A percentile compares a stretch with the other conserved stretches of the same genome.
Evolutionary conservation across 2,113 vertebrate genomes (phyloP).

Genomic region (Phalacrocorax carbo): DNA sequence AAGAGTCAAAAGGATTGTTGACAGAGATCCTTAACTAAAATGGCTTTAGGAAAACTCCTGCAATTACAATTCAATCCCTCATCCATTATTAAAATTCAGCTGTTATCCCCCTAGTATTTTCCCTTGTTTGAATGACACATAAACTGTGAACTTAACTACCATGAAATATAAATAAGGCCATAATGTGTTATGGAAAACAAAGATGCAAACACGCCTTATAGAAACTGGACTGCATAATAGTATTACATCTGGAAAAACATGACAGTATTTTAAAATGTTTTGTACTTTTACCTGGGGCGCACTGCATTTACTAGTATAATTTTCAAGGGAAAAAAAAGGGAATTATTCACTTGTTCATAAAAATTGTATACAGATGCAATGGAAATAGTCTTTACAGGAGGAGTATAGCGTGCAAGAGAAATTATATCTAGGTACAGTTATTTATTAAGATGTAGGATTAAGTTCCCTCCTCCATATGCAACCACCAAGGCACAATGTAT

Average conservation of each 20-base stretch:
- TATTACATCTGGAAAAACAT: not conserved
- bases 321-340: not conserved
- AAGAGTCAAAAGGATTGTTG: not conserved
- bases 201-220: not conserved
- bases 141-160: constrained; percentile 28
- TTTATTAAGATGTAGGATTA: not conserved
- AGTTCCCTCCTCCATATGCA: not conserved
- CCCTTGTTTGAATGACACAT: not conserved
- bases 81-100: constrained; percentile 36
- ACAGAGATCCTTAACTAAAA: constrained; percentile 9
- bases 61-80: not conserved
- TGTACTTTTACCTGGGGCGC: not conserved
- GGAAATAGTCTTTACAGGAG: not conserved
- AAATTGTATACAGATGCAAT: not conserved
- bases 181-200: not conserved
- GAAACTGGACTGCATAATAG: not conserved
- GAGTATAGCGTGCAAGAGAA: not conserved
- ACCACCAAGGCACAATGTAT: not conserved
- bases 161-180: constrained; percentile 30
- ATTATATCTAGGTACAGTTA: not conserved
- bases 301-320: not conserved
- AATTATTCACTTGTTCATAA: not conserved
- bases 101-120: not conserved
- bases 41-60: not conserved
- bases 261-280: not conserved